Conservation (phyloP, 2,113 vertebrate genomes). For the Microtus oregoni region DNA sequence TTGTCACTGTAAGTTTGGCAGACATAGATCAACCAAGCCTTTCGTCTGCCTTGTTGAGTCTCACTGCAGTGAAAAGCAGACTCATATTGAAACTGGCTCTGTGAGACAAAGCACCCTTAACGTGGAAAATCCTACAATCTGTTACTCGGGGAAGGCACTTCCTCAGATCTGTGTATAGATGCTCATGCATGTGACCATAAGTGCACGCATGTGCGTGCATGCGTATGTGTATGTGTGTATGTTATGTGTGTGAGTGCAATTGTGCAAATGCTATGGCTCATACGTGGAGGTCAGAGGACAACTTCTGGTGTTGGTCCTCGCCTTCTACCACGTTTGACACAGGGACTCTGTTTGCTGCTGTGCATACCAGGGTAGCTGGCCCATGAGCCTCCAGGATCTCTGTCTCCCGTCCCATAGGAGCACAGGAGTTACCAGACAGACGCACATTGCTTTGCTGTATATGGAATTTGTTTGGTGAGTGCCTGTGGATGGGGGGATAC, state of each 20-base stretch:
- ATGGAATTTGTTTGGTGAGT: rapidly evolving
- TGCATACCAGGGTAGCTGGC: not conserved
- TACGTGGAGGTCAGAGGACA: not conserved
- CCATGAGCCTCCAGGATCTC: not conserved
- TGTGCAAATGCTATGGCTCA: not conserved
- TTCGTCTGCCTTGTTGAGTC: not conserved
- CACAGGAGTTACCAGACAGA: not conserved
- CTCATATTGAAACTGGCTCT: no score
- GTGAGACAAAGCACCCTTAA: rapidly evolving
- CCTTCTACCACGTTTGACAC: not conserved
- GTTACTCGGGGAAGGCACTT: not conserved
- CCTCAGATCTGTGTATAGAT: not conserved
- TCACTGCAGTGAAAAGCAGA: not conserved
- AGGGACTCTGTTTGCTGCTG: not conserved
- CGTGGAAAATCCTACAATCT: not conserved
- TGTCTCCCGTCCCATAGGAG: not conserved
- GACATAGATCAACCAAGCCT: not conserved
- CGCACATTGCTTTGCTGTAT: not conserved
- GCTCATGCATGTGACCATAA: not conserved
- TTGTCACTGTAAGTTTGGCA: not conserved
- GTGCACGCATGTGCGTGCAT: not conserved
- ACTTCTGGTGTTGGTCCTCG: not conserved
- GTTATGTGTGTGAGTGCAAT: not conserved
- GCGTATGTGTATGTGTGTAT: not conserved
- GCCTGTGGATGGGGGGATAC: rapidly evolving